Evolutionary conservation across 2,113 vertebrate species (phyloP).

Genomic region (Boulengeromyrus knoepffleri): DNA sequence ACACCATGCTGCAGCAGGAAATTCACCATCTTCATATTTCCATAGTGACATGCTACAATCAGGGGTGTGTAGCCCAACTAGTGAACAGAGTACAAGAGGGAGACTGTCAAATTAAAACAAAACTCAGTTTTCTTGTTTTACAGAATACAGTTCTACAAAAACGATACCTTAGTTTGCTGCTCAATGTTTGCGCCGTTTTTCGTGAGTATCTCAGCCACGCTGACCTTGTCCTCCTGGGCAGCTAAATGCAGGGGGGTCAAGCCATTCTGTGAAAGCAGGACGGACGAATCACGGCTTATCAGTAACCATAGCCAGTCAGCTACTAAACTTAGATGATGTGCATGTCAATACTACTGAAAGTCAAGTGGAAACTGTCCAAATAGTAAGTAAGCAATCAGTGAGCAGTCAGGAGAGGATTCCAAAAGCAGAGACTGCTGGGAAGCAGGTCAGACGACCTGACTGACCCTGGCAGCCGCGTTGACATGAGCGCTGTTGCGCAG

Average conservation of each 20-base stretch:
- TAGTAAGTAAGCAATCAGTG: background rate
- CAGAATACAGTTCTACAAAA: background rate
- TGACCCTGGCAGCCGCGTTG: slow-evolving; percentile 82
- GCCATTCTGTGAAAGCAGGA: slow-evolving; percentile 66
- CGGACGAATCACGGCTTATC: background rate
- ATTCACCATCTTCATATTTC: slow-evolving; percentile 95
- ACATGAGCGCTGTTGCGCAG: slow-evolving; percentile 79
- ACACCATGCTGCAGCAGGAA: slow-evolving; percentile 90
- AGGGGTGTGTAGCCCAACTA: slow-evolving; percentile 94
- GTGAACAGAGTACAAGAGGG: background rate
- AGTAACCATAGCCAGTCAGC: background rate
- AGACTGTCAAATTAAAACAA: background rate
- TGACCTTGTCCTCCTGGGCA: slow-evolving; percentile 91
- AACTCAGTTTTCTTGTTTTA: background rate
- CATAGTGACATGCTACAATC: slow-evolving; percentile 95
- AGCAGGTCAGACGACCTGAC: slow-evolving; percentile 15
- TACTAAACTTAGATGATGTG: background rate
- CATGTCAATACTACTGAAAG: background rate
- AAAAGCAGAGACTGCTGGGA: background rate
- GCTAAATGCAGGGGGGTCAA: slow-evolving; percentile 85
- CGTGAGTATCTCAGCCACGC: slow-evolving; percentile 75
- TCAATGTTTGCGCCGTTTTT: slow-evolving; percentile 81
- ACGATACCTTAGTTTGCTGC: slow-evolving; percentile 83
- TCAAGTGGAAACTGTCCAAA: slow-evolving; percentile 19
- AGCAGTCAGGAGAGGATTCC: background rate